Conservation (phyloP, 2,113 vertebrate species). For the Eolophus roseicapilla region DNA sequence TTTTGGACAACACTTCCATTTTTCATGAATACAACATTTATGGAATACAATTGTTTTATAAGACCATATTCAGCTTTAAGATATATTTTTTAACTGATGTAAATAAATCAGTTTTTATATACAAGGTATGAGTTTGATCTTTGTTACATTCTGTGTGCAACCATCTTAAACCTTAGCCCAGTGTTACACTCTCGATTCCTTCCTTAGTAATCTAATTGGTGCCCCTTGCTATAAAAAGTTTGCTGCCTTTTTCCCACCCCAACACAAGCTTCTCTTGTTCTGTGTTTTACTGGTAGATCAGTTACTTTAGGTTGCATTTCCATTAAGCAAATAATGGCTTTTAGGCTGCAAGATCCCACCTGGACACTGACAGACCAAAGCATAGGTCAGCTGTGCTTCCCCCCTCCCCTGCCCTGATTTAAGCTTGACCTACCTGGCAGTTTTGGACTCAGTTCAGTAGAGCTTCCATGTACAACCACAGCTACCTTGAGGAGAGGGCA, state of each 20-base stretch:
- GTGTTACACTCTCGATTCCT: not conserved
- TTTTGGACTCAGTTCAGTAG: not conserved
- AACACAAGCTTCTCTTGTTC: not conserved
- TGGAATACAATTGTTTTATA: slow-evolving; percentile 14
- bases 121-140: not conserved
- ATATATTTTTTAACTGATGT: slow-evolving; percentile 24
- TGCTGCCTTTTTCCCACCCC: not conserved
- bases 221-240: not conserved
- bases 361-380: not conserved
- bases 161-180: not conserved
- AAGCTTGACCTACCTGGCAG: not conserved
- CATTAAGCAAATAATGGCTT: not conserved
- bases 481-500: not conserved
- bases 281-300: slow-evolving; percentile 9
- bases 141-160: not conserved
- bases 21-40: not conserved
- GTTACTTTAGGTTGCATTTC: not conserved
- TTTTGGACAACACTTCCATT: not conserved
- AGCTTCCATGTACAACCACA: not conserved
- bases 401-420: not conserved
- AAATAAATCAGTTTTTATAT: slow-evolving; percentile 48
- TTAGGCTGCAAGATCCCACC: not conserved
- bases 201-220: not conserved
- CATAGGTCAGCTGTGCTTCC: not conserved
- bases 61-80: not conserved